A percentile compares a stretch with the other conserved stretches of the same genome.
phyloP scores from a whole-genome alignment of 2,888 invertebrate genomes.

The Andrena bicolor region DNA sequence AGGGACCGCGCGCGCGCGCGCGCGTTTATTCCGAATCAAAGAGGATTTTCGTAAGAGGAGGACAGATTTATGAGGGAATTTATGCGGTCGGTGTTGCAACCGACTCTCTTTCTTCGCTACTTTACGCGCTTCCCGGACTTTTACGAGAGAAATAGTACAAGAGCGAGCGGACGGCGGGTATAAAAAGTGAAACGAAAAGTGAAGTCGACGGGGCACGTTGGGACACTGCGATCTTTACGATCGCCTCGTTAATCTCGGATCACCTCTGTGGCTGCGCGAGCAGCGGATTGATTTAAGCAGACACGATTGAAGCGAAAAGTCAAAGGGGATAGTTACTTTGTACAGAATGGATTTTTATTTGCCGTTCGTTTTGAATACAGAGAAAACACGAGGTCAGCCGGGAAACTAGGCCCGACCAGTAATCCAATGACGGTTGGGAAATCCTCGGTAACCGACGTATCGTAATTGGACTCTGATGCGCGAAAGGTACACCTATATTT shows the following conservation, averaged over 20 bases:
- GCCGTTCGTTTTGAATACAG: background rate
- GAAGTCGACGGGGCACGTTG: background rate
- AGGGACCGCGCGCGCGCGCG: no score
- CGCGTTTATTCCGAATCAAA: constrained; percentile 23
- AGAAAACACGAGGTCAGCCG: background rate
- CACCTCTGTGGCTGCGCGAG: background rate
- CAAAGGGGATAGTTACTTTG: background rate
- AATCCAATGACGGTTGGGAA: constrained; percentile 65
- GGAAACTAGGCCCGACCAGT: constrained; percentile 39
- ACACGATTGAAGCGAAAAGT: no score
- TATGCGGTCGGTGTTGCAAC: constrained; percentile 45
- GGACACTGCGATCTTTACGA: background rate
- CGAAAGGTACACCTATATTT: constrained; percentile 64
- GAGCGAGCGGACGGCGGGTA: background rate
- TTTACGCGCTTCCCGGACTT: constrained; percentile 10
- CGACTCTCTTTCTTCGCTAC: background rate
- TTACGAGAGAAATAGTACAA: constrained; percentile 25
- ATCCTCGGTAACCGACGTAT: constrained; percentile 59
- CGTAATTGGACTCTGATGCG: constrained; percentile 65
- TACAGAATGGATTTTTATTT: background rate
- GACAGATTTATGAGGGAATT: constrained; percentile 41
- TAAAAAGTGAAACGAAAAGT: constrained; percentile 1
- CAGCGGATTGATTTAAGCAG: background rate
- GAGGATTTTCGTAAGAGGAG: constrained; percentile 14
- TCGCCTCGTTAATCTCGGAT: constrained; percentile 6